Percentiles rank a stretch among this genome's conserved stretches.
Conservation (phyloP, 2,888 invertebrate genomes). For the Rhamnusium bicolor region DNA sequence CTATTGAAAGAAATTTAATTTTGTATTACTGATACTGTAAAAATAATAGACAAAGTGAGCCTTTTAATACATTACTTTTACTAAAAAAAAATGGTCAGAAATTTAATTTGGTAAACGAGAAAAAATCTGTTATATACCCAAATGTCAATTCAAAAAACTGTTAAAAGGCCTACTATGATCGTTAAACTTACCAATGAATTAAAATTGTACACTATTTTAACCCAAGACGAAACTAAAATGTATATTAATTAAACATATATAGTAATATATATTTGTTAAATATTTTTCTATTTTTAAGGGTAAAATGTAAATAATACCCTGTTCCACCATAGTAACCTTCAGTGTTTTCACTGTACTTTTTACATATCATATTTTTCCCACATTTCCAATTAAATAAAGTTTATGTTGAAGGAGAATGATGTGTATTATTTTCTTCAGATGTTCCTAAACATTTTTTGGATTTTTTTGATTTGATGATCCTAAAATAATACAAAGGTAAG, state of each 20-base stretch:
- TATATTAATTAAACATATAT: not conserved
- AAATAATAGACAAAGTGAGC: no score
- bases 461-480: no score
- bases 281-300: conserved; percentile 26
- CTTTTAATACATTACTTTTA: no score
- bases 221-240: conserved; percentile 4
- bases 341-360: conserved; percentile 32
- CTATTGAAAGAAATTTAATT: no score
- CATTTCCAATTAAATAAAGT: conserved; percentile 22
- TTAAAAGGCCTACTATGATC: conserved; percentile 9
- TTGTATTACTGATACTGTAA: no score
- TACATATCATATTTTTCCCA: conserved; percentile 34
- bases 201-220: conserved; percentile 15
- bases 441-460: not conserved
- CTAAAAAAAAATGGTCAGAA: no score
- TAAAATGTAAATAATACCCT: conserved; percentile 15
- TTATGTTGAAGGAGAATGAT: conserved; percentile 9
- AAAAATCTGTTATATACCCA: no score
- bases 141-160: not conserved
- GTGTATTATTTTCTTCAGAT: not conserved
- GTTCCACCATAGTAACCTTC: conserved; percentile 20
- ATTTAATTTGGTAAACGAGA: no score
- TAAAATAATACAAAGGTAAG: no score
- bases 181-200: not conserved
- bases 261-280: conserved; percentile 25